Base-by-base conservation (phyloP, 53 echinoderm and acorn worm genomes). In the Actinopyga echinites region DNA sequence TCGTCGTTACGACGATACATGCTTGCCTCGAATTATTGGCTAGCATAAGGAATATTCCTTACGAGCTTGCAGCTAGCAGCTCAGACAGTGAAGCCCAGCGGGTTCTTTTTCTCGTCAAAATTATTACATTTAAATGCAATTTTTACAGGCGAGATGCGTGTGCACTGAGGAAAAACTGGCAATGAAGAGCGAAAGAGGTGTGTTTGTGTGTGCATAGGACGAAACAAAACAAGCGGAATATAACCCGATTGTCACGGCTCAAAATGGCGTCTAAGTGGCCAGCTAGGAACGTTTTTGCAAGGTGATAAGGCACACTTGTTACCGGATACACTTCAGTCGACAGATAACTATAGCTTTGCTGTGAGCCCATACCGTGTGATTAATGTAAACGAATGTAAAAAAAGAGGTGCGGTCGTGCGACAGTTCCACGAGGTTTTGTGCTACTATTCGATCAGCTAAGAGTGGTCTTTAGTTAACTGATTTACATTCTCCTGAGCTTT, bases 51-150 rank as follows among this genome's bases (percentile, higher is more conserved):
- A 69, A 40, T 44, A 69, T 69, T 67, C 9, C 44, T 40, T 38
- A n/a, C 40, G 69, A 6, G 69, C 21, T 40, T 44, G 15, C 36
- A 44, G 44, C 44, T 69, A 42, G 25, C 42, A 22, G 44, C 40
- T 69, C 69, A 69, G 69, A 35, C 45, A 7, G 69, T 28, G 40
- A 25, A 40, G n/a, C 49, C 49, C n/a, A 69, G 69, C 31, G 42
- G 42, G 23, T 69, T 42, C 69, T 40, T 69, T 40, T 42, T 69
- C 24, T 69, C 44, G 69, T 69, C 44, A 25, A 69, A 69, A 69
- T 69, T 37, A 69, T 69, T 69, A 69, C 69, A 69, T 69, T 44
- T 69, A 44, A 25, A 43, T 42, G 69, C 69, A 69, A 69, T 69
- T 69, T 49, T 69, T 40, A 44, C 34, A 42, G 69, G 69, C 69